Percentiles rank a stretch among this genome's conserved stretches.
Conservation (phyloP, 1,140 invertebrate species). For the Vanessa atalanta region DNA sequence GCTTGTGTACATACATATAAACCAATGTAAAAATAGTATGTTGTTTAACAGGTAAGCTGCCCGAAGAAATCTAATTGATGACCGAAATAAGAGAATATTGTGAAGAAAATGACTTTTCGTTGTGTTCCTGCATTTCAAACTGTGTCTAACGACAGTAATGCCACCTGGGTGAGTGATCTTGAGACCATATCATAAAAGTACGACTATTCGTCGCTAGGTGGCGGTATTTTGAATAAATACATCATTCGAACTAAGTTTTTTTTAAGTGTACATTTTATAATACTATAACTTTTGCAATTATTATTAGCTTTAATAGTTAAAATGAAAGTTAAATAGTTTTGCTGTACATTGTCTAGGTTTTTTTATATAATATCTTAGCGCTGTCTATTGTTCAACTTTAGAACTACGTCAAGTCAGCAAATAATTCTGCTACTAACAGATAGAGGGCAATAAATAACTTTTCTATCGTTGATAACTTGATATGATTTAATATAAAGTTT, state of each 20-base stretch:
- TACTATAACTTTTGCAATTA: neutral
- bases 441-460: conserved; percentile 7
- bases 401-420: neutral
- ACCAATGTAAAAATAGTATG: neutral
- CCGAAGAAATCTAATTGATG: conserved; percentile 63
- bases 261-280: neutral
- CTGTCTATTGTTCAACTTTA: conserved; percentile 8
- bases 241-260: neutral
- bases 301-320: neutral
- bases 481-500: neutral
- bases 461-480: neutral
- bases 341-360: neutral
- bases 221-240: conserved; percentile 8
- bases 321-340: neutral
- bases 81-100: conserved; percentile 50
- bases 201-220: conserved; percentile 51
- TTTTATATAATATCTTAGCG: neutral
- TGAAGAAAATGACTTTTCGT: conserved; percentile 82
- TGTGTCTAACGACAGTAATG: conserved; percentile 83
- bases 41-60: conserved; percentile 78
- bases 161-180: conserved; percentile 83
- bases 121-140: conserved; percentile 85
- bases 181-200: conserved; percentile 32
- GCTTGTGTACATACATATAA: neutral
- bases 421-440: neutral